A percentile compares a stretch with the other conserved stretches of the same genome.
Conservation (phyloP, 2,888 invertebrate genomes). For the Octodonta nipae region DNA sequence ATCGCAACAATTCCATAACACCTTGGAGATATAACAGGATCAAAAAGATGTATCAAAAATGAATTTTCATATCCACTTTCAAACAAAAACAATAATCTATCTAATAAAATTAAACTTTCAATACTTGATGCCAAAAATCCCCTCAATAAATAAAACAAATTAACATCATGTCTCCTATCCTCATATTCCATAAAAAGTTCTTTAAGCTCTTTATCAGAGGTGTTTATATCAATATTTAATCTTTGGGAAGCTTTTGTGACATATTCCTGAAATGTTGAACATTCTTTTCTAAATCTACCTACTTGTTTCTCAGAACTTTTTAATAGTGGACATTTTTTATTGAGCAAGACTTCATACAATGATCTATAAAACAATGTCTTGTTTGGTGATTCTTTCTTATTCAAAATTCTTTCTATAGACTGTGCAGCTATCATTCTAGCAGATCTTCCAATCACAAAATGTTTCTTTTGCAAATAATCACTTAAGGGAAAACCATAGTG, state of each 20-base stretch:
- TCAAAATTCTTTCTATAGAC: conserved; percentile 56
- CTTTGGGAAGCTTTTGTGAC: conserved; percentile 51
- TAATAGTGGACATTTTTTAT: conserved; percentile 33
- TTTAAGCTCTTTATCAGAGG: conserved; percentile 36
- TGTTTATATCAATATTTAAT: conserved; percentile 41
- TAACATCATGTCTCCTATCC: conserved; percentile 44
- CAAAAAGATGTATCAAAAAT: conserved; percentile 64
- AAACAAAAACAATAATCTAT: conserved; percentile 62
- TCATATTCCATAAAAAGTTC: conserved; percentile 32
- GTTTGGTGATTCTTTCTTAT: conserved; percentile 43
- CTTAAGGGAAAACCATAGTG: conserved; percentile 55
- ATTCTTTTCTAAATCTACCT: conserved; percentile 39
- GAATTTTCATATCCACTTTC: conserved; percentile 48
- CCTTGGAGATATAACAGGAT: conserved; percentile 71
- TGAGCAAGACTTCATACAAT: conserved; percentile 52
- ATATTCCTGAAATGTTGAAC: conserved; percentile 54
- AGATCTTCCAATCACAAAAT: conserved; percentile 51
- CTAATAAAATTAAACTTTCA: conserved; percentile 69
- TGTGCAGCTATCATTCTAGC: conserved; percentile 79
- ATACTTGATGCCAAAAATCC: conserved; percentile 65
- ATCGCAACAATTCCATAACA: conserved; percentile 61
- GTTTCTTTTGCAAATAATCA: conserved; percentile 39
- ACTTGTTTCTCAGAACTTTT: conserved; percentile 39
- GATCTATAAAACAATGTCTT: conserved; percentile 63
- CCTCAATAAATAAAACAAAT: conserved; percentile 65